These are phyloP conservation scores for Aethes cnicana DNA, from an alignment of 2,888 invertebrate species.

Conservation along the genomic window DNA sequence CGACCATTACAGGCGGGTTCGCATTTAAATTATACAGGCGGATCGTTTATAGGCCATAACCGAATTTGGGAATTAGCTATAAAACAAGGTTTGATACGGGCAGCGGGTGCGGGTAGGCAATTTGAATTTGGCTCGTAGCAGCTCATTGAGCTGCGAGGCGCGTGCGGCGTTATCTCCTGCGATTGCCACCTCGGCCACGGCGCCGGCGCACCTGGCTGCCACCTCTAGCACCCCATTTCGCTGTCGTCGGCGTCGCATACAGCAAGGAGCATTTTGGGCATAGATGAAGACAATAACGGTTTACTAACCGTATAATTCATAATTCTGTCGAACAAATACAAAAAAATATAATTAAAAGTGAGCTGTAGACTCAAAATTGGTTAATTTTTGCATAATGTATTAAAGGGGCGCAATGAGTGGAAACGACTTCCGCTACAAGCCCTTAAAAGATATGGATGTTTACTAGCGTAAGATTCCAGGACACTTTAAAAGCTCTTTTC, in stretches of 20 bases:
- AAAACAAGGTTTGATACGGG: constrained; percentile 83
- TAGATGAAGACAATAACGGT: no score
- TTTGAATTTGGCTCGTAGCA: constrained; percentile 78
- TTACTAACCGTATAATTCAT: no score
- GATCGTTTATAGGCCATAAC: constrained; percentile 83
- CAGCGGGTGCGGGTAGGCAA: constrained; percentile 76
- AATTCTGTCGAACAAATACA: no score
- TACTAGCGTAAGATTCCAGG: no score
- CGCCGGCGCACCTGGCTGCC: constrained; percentile 33
- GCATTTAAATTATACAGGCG: constrained; percentile 82
- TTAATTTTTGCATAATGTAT: no score
- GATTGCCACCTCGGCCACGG: constrained; percentile 42
- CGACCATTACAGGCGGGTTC: constrained; percentile 79
- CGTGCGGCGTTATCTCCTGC: constrained; percentile 65
- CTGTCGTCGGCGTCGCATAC: no score
- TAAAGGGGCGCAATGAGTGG: no score
- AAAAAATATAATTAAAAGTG: no score
- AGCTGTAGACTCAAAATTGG: no score
- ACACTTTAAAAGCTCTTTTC: background rate
- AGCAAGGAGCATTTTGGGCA: no score
- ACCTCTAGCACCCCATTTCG: constrained; percentile 13
- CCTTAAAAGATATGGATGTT: no score
- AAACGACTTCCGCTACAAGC: no score
- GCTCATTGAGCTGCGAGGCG: constrained; percentile 76
- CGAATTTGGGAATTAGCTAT: constrained; percentile 83